Evolutionary conservation across 1,140 invertebrate genomes (phyloP).

Genomic region (Scaptomyza hsui): DNA sequence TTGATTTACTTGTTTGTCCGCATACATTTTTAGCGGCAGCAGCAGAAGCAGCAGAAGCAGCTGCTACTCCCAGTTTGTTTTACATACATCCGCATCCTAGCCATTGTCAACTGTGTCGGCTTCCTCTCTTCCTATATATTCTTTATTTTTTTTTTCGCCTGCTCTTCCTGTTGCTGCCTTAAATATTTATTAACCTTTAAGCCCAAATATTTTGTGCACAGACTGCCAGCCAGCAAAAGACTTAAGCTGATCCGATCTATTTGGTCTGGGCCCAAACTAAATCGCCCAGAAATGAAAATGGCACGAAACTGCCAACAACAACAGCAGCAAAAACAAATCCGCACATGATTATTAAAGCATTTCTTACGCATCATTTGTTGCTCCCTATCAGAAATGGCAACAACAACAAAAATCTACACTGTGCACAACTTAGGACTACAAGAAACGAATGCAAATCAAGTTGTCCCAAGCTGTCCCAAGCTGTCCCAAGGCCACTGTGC

Average conservation of each 20-base stretch:
- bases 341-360: slow-evolving; percentile 72
- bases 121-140: neutral
- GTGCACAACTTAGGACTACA: neutral
- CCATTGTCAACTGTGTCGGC: neutral
- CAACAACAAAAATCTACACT: slow-evolving; percentile 1
- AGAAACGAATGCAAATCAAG: slow-evolving; percentile 37
- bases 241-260: slow-evolving; percentile 49
- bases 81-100: neutral
- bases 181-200: slow-evolving; percentile 59
- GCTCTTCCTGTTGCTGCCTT: slow-evolving; percentile 24
- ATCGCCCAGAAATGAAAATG: slow-evolving; percentile 42
- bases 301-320: slow-evolving; percentile 4
- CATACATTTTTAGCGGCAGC: slow-evolving; percentile 65
- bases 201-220: slow-evolving; percentile 33
- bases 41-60: slow-evolving; percentile 16
- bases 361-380: slow-evolving; percentile 81
- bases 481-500: no score
- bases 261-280: slow-evolving; percentile 26
- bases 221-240: slow-evolving; percentile 43
- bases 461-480: slow-evolving; percentile 3
- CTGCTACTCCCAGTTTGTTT: slow-evolving; percentile 3
- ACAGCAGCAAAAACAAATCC: slow-evolving; percentile 10
- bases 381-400: slow-evolving; percentile 26
- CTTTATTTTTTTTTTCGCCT: neutral
- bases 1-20: slow-evolving; percentile 76